Base-by-base conservation (phyloP, 30 jellyfish, hydroid and myxozoan species). In the Hydractinia echinata region DNA sequence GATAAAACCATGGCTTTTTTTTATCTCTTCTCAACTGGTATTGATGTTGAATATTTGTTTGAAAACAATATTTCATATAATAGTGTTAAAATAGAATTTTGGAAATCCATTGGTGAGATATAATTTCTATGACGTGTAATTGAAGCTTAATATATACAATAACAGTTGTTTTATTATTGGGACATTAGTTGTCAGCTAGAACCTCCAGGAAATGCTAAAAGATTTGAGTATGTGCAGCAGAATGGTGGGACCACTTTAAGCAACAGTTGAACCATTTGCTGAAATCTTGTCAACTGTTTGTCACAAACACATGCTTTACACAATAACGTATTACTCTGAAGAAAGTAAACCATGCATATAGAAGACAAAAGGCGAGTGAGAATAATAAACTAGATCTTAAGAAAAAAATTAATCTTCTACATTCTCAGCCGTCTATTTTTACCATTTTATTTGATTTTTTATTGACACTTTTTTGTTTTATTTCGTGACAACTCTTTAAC, bases 1-100 rank as follows among this genome's bases (percentile, higher is more conserved):
- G 30, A 39, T 14, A 76, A 73, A 73, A 11, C 83, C 1, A 14
- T 11, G 19, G 83, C 83, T 10, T 74, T 2, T 39, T 74, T 76
- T 14, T 73, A 13, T 21, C 51, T 73, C 51, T 14, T 73, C 15
- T 73, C 83, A 13, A 51, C 1, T 13, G 84, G 81, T 19, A 19
- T 76, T 4, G 13, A 76, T 0, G 15, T 11, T 13, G 14, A 76
- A 19, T 19, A 8, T 19, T 30, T 30, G 8, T 20, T 76, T 39
- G 0, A 1, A 1, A 53, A 76, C 8, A 77, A 51, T 8, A n/a
- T 39, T 5, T 0, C 15, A 7, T 76, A 51, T 55, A 76, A 8
- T 5, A 76, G 19, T 20, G n/a, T 51, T 39, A 20, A 53, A 30
- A 16, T 76, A 10, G 81, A 76, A 50, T 6, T 20, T 5, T 39